These are phyloP conservation scores for Hyperoodon ampullatus DNA, from an alignment of 2,113 vertebrate genomes.

Conservation along the genomic window DNA sequence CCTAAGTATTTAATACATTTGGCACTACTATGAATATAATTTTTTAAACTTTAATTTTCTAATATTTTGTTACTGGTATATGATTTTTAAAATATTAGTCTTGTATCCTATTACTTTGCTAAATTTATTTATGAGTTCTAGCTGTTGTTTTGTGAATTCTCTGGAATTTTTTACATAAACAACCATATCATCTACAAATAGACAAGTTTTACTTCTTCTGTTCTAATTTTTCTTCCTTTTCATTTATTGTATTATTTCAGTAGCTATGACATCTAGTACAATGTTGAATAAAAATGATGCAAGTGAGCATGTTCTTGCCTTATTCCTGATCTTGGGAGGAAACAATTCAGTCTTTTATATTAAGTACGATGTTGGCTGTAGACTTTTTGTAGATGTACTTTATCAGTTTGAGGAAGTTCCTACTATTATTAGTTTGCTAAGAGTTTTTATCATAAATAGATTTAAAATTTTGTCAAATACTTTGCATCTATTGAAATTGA, in stretches of 20 bases:
- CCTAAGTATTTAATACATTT: neutral
- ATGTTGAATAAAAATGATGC: neutral
- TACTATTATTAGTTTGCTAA: neutral
- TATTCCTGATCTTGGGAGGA: neutral
- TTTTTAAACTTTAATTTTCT: neutral
- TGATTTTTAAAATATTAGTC: neutral
- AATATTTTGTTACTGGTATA: neutral
- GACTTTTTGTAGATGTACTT: neutral
- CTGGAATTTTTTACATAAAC: neutral
- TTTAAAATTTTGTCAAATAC: slow-evolving; percentile 10
- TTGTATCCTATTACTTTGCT: neutral
- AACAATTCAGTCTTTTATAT: neutral
- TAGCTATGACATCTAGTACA: neutral
- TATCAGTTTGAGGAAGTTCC: neutral
- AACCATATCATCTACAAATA: neutral
- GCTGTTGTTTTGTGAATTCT: neutral
- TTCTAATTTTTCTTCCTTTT: neutral
- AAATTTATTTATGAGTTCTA: neutral
- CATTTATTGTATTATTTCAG: neutral
- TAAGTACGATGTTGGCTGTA: neutral
- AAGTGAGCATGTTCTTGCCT: neutral
- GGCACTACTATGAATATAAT: neutral
- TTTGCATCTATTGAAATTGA: neutral
- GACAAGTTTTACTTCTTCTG: neutral
- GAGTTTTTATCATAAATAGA: neutral